Evolutionary conservation across 2,888 invertebrate species (phyloP), one percentile per base, ranked within the genome.

Genomic region (Lasioglossum figueresi): DNA sequence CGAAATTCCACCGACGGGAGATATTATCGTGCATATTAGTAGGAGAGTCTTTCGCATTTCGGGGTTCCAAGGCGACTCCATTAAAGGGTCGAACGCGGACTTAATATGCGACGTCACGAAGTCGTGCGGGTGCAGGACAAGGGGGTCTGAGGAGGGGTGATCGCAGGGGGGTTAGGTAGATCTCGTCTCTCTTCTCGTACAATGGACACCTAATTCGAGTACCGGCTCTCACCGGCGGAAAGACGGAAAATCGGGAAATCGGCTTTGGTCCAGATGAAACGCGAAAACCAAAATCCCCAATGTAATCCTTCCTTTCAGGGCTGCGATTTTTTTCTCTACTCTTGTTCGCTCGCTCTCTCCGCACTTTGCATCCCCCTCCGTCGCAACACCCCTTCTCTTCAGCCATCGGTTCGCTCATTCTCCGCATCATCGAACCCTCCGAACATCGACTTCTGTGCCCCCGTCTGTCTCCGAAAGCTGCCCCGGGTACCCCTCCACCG

Each of bases 251-350:
- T 95, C 94, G 93, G 93, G 93, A 95, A 95, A 95, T 95, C 95
- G 94, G 95, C 94, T 95, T 95, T 95, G 88, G 92, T 90, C 92
- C 92, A 91, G 90, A 92, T 93, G 93, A 93, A 93, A 93, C 92
- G 93, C 91, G 92, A 93, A 94, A 94, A 95, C 95, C 95, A 94
- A 95, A 95, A 95, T 95, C 95, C 95, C 93, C 91, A 87, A 91
- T 95, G 95, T 95, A 95, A 95, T 95, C 95, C 94, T 90, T 93
- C 92, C 92, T 94, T 95, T 94, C 93, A 93, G 88, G 66, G 80
- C 91, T 77, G 92, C 92, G 91, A 92, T 92, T 92, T 93, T 91
- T 92, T 91, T 90, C 90, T 82, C 79, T 78, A 16, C 82, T 84
- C 82, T 79, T 72, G 31, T 79, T 82, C 86, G 68, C 79, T 71